Evolutionary conservation across 2,888 invertebrate genomes (phyloP).

Genomic region (Maniola hyperantus): DNA sequence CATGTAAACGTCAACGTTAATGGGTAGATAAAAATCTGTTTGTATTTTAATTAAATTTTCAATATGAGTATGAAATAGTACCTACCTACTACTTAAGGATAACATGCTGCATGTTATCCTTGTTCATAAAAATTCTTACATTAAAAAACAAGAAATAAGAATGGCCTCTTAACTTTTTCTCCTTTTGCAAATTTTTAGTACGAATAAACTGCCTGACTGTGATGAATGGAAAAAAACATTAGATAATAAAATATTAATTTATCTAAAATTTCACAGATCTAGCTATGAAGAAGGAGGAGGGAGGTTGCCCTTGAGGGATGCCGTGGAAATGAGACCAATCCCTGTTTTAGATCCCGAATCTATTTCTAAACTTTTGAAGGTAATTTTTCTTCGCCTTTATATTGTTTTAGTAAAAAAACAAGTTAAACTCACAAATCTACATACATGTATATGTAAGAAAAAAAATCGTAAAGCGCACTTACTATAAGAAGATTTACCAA

Average conservation of each 20-base stretch:
- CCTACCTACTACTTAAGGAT: not conserved
- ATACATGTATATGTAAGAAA: not conserved
- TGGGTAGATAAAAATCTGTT: not conserved
- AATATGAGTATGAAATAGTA: constrained; percentile 2
- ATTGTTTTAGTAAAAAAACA: not conserved
- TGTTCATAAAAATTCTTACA: not conserved
- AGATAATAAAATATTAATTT: not conserved
- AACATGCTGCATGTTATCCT: not conserved
- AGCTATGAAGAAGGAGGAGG: constrained; percentile 69
- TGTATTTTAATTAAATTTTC: constrained; percentile 2
- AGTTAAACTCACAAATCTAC: not conserved
- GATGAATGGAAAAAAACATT: too few relatives aligned
- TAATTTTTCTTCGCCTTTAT: constrained; percentile 39
- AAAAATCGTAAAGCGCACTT: not conserved
- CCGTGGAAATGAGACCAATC: constrained; percentile 85
- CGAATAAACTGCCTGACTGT: too few relatives aligned
- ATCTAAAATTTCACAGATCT: not conserved
- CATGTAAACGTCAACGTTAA: not conserved
- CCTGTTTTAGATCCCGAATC: constrained; percentile 57
- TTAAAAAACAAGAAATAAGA: too few relatives aligned
- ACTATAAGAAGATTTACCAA: not conserved
- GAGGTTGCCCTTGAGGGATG: constrained; percentile 86
- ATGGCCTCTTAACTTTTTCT: too few relatives aligned
- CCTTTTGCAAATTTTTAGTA: too few relatives aligned
- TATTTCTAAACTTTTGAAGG: constrained; percentile 59